These are phyloP conservation scores for Phrynocephalus vlangalii DNA, from an alignment of 2,797 vertebrate species.

Conservation along the genomic window DNA sequence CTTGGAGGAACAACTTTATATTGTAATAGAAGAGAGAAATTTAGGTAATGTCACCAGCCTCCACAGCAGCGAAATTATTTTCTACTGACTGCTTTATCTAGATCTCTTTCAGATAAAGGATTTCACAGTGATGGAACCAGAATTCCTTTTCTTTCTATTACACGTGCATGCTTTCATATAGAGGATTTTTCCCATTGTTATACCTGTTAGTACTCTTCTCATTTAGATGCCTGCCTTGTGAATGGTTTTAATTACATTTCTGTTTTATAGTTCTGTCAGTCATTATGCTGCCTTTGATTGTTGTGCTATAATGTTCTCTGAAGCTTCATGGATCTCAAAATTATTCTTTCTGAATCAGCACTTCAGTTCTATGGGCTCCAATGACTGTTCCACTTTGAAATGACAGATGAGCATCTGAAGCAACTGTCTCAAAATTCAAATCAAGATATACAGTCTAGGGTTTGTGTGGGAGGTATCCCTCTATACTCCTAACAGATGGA, in stretches of 20 bases:
- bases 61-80: slow-evolving; percentile 66
- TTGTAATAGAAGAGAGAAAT: slow-evolving; percentile 60
- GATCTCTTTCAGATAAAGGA: slow-evolving; percentile 53
- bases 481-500: neutral
- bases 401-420: slow-evolving; percentile 43
- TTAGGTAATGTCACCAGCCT: slow-evolving; percentile 62
- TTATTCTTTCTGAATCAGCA: slow-evolving; percentile 47
- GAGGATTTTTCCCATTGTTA: slow-evolving; percentile 55
- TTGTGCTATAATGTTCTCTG: slow-evolving; percentile 18
- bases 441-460: slow-evolving; percentile 13
- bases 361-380: slow-evolving; percentile 38
- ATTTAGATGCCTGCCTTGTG: slow-evolving; percentile 64
- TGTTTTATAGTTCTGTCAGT: slow-evolving; percentile 54
- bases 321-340: slow-evolving; percentile 40
- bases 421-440: slow-evolving; percentile 43
- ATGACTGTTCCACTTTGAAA: slow-evolving; percentile 53
- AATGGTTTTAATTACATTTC: slow-evolving; percentile 55
- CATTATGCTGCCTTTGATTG: slow-evolving; percentile 54
- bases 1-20: slow-evolving; percentile 67
- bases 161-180: slow-evolving; percentile 47
- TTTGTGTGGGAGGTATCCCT: slow-evolving; percentile 15
- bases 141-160: slow-evolving; percentile 62
- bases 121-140: slow-evolving; percentile 52
- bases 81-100: slow-evolving; percentile 55
- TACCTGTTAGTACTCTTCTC: slow-evolving; percentile 58